Base-by-base conservation (phyloP, 2,888 invertebrate species). In the Branchipolynoe longqiensis region DNA sequence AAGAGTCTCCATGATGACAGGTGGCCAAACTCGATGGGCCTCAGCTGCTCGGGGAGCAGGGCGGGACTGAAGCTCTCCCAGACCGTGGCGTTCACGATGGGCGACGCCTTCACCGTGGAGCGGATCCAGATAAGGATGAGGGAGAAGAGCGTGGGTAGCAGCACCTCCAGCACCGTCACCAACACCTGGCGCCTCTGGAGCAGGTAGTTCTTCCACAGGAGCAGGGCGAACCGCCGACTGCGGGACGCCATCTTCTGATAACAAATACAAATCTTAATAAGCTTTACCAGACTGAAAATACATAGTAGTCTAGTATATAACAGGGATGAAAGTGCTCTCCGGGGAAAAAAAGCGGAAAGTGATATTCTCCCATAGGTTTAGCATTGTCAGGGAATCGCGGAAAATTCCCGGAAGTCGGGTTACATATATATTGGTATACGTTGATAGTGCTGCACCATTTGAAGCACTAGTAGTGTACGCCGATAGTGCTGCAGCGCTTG, bases 141-240 rank as follows among this genome's bases (percentile, higher is more conserved):
- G 87, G 91, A 89, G 85, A 93, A 91, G 18, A 93, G 85, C 33
- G 91, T 90, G 8, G 92, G 92, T 22, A 93, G 87, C 69, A 91
- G 84, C 18, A 97, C 93, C 93, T 97, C 97, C 56, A 96, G 92
- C 0, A 95, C 82, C 0, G 97, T 96, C 92, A 96, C 96, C 62
- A 95, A 88, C 82, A 95, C 95, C 93, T 96, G 96, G 87, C 97
- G 94, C 94, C 95, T 96, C 94, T 97, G 97, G 64, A 97, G 95
- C 1, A 96, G 93, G 94, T 96, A 96, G 93, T 97, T 97, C 94
- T 97, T 97, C 97, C 97, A 97, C 93, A 97, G 95, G 86, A 97
- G 94, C 87, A 97, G 94, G 22, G 95, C 92, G 91, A 97, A 96
- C 89, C 94, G 92, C 25, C 85, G 86, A 18, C 33, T 33, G 48